Evolutionary conservation across 2,797 vertebrate genomes (phyloP), one percentile per base, ranked within the genome.

Genomic region (Diplodus puntazzo): DNA sequence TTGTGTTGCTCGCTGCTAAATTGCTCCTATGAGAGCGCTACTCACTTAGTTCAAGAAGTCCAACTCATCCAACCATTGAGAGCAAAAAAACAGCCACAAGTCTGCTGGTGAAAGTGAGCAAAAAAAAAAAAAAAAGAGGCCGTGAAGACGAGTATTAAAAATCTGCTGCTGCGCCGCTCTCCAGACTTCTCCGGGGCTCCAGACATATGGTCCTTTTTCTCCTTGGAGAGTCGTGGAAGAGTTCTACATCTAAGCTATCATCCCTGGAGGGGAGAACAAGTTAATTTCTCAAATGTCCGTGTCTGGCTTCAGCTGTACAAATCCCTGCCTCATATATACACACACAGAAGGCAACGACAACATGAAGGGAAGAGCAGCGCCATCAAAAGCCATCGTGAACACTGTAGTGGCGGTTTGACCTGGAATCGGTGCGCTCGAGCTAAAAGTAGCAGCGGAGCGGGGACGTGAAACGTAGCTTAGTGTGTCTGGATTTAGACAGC

Each of bases 401-500:
- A 25, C 67, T 53, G 63, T 30, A 30, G 79, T 79, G 79, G 70
- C 42, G 34, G 75, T 87, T 80, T 87, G 90, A 91, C 92, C 86
- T 83, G 92, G 76, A 90, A 90, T 90, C 74, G 23, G 77, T 3
- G 8, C 2, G 2, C 2, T 1, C 2, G 4, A 73, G 87, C 88
- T 92, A 90, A 92, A 94, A 89, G 91, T 75, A 88, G 87, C 75
- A 83, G 66, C 79, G 9, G 71, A 79, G 83, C 42, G 57, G 82
- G 8, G 84, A 88, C 63, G 89, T 84, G 89, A 92, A 92, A 87
- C 81, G 78, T 4, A 79, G 84, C 85, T 92, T 81, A 89, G 82
- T 30, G 80, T 43, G 80, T 85, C 89, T 91, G 88, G 87, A 90
- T 91, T 88, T 87, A 87, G 90, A 90, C 88, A 64, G 69, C 73